Base-by-base conservation (phyloP, 2,797 vertebrate species). In the Philypnodon macrostomus region DNA sequence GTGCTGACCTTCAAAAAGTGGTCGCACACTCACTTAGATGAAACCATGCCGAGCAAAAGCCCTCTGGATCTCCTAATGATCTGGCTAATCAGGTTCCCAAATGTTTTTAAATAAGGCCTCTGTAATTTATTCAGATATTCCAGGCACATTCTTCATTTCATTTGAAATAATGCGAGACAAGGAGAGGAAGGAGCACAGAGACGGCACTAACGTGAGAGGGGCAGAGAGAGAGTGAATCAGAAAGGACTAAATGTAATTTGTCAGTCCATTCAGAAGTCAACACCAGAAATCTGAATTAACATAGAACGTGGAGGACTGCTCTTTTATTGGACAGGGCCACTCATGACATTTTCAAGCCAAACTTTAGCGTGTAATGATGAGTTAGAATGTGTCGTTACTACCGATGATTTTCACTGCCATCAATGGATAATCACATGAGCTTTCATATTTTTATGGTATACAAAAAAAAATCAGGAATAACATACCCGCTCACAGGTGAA, bases 51-150 rank as follows among this genome's bases (percentile, higher is more conserved):
- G 55, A 13, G 33, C 55, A 62, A 67, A 84, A 54, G 41, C 73
- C 61, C 63, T 66, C 67, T 49, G 59, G 77, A 80, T 73, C 63
- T 44, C 34, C 60, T 86, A 77, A 77, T 83, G 70, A 86, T 83
- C 72, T 50, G 35, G 73, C 67, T 81, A 84, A 84, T 86, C 75
- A 75, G 61, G 65, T 80, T 63, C 56, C 58, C 70, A 85, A 81
- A 84, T 74, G 63, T 66, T 73, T 83, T 76, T 66, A 80, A 78
- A 83, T 77, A 78, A 63, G n/a, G 56, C 42, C 46, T 41, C 67
- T 79, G n/a, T 87, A 79, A 88, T 87, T 68, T 82, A 86, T 88
- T 87, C 63, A 88, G 69, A 76, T 84, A 84, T 87, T 84, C 85
- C 48, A 48, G 33, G 56, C 73, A 72, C 75, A 82, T 80, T 85